Conservation (phyloP, 2,113 vertebrate genomes). For the Takifugu bimaculatus region DNA sequence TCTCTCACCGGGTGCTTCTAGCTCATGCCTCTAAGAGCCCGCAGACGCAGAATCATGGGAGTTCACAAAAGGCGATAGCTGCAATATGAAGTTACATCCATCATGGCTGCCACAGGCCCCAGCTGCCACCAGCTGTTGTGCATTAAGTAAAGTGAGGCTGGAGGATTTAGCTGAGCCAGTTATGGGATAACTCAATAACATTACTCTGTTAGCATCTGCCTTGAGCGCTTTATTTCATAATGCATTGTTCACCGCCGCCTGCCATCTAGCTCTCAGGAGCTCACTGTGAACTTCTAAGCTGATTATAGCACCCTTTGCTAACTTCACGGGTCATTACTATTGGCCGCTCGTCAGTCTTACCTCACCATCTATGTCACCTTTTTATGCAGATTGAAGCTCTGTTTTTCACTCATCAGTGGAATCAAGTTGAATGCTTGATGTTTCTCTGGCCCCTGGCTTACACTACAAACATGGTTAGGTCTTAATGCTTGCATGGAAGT, state of each 20-base stretch:
- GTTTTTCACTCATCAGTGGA: constrained; percentile 24
- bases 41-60: constrained; percentile 30
- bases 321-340: constrained; percentile 42
- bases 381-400: constrained; percentile 18
- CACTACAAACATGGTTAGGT: constrained; percentile 4
- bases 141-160: constrained; percentile 74
- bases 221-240: constrained; percentile 69
- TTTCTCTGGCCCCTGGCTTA: constrained; percentile 22
- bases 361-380: constrained; percentile 28
- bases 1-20: too few relatives aligned
- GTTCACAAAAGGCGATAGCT: constrained; percentile 40
- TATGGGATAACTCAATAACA: constrained; percentile 73
- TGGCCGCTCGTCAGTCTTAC: constrained; percentile 46
- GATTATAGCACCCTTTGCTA: constrained; percentile 40
- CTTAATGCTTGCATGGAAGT: constrained; percentile 27
- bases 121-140: constrained; percentile 70
- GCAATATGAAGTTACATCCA: constrained; percentile 44
- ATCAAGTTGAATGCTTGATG: constrained; percentile 30
- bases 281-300: constrained; percentile 53
- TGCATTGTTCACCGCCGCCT: constrained; percentile 40
- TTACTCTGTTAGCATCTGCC: constrained; percentile 55
- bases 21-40: too few relatives aligned
- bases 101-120: constrained; percentile 52
- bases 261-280: constrained; percentile 27
- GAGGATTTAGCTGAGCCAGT: constrained; percentile 71